These are phyloP conservation scores for Neodon shergylaensis DNA, from an alignment of 2,113 vertebrate genomes.

Conservation along the genomic window DNA sequence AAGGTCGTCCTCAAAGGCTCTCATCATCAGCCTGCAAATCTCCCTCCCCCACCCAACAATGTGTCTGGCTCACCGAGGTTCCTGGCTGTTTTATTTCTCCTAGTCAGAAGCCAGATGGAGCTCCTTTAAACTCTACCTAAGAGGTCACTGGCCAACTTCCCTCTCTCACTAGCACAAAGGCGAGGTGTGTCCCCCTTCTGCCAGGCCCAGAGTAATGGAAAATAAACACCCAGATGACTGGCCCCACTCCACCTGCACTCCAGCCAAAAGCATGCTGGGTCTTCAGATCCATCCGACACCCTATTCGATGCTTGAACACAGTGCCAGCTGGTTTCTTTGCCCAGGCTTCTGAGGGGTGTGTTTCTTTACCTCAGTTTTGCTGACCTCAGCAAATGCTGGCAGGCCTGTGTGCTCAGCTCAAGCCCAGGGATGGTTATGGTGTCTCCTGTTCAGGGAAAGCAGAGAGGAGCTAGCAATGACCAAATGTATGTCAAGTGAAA, in stretches of 20 bases:
- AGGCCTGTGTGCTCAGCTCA: neutral
- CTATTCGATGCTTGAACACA: neutral
- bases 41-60: too few species aligned
- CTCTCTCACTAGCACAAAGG: rapidly evolving
- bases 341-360: neutral
- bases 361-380: neutral
- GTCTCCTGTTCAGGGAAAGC: neutral
- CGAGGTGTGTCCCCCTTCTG: neutral
- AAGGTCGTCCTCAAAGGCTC: constrained; percentile 26
- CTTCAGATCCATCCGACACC: neutral
- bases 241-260: neutral
- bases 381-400: constrained; percentile 21
- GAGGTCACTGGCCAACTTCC: neutral
- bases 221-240: neutral
- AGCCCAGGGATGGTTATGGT: neutral
- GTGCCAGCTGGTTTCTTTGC: neutral
- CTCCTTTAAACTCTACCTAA: neutral
- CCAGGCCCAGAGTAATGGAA: constrained; percentile 8
- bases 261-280: neutral
- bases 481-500: neutral
- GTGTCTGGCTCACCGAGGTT: neutral
- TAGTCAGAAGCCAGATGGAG: neutral
- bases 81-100: neutral
- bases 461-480: neutral
- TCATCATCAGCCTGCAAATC: neutral